Evolutionary conservation across 2,113 vertebrate species (phyloP).

Genomic region (Charina bottae): DNA sequence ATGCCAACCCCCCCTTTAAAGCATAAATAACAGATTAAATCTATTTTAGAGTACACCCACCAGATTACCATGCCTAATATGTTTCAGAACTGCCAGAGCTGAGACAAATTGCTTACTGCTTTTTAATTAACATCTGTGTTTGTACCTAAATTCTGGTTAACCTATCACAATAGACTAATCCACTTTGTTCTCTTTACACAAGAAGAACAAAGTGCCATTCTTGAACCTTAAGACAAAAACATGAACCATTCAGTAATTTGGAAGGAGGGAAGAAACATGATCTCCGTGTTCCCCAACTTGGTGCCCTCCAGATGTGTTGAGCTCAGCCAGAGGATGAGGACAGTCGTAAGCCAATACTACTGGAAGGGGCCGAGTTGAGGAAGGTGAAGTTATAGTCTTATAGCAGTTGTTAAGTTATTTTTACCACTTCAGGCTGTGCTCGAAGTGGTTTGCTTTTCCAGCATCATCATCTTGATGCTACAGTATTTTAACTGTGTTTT

Average conservation of each 20-base stretch:
- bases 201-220: fast-evolving
- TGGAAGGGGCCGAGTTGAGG: background rate
- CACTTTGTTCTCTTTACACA: background rate
- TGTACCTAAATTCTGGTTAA: background rate
- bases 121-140: fast-evolving
- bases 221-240: background rate
- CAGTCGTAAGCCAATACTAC: background rate
- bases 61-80: background rate
- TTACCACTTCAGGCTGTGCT: background rate
- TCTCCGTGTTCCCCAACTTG: background rate
- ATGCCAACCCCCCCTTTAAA: background rate
- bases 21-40: background rate
- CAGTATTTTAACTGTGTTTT: background rate
- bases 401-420: background rate
- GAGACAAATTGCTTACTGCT: background rate
- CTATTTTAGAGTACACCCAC: background rate
- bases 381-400: background rate
- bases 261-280: background rate
- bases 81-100: background rate
- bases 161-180: background rate
- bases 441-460: background rate
- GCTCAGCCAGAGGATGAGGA: background rate
- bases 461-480: background rate
- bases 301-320: background rate
- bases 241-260: background rate